A percentile compares a stretch with the other conserved stretches of the same genome.
Conservation (phyloP, 2,113 vertebrate species). For the Gila orcuttii region DNA sequence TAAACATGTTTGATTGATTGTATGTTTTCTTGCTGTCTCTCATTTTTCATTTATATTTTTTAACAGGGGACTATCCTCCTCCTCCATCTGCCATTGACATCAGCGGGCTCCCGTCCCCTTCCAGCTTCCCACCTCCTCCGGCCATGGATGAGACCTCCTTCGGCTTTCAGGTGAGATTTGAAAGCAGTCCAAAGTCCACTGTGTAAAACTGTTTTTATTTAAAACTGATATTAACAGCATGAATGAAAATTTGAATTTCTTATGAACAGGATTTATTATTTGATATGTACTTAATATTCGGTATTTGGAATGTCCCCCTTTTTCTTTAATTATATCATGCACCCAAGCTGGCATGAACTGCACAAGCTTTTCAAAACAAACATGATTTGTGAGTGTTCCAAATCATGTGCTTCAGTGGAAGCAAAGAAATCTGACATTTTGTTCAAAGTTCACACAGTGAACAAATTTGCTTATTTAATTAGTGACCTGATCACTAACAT, state of each 20-base stretch:
- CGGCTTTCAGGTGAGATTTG: conserved; percentile 73
- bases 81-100: conserved; percentile 80
- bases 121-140: conserved; percentile 77
- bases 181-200: no score
- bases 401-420: neutral
- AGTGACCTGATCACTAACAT: neutral
- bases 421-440: neutral
- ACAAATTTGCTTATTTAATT: neutral
- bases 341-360: conserved; percentile 7
- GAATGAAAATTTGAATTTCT: neutral
- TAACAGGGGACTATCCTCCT: conserved; percentile 79
- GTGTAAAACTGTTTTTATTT: neutral
- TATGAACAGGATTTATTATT: neutral
- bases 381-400: conserved; percentile 2
- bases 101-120: conserved; percentile 65
- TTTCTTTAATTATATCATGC: neutral
- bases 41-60: conserved; percentile 4
- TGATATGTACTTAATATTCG: neutral
- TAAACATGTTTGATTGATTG: neutral
- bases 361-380: conserved; percentile 1
- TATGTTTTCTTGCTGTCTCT: neutral
- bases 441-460: neutral
- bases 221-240: neutral
- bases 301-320: neutral
- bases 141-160: conserved; percentile 64